A percentile compares a stretch with the other conserved stretches of the same genome.
phyloP scores from a whole-genome alignment of 2,888 invertebrate genomes.

The Papilio elwesi region DNA sequence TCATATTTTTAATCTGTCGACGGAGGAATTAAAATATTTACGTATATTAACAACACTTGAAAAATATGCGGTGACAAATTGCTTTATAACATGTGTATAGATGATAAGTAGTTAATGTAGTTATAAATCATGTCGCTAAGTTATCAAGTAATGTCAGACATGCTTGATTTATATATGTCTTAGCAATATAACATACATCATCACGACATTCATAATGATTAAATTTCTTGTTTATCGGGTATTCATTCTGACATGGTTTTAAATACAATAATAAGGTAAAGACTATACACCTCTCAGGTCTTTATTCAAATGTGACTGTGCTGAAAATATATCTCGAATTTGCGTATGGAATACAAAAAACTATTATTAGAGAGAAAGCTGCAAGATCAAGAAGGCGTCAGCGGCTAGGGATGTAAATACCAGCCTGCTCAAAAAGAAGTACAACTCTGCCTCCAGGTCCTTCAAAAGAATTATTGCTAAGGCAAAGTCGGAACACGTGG shows the following conservation, averaged over 20 bases:
- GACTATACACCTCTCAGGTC: background rate
- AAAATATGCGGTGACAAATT: conserved; percentile 2
- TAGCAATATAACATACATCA: conserved; percentile 1
- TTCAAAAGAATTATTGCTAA: no score
- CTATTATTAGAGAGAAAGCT: no score
- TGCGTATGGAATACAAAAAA: no score
- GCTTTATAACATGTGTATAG: background rate
- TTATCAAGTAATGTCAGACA: background rate
- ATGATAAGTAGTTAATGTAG: conserved; percentile 4
- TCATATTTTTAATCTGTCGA: background rate
- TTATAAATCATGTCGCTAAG: conserved; percentile 10
- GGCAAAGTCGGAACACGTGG: no score
- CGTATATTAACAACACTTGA: background rate
- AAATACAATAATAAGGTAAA: background rate
- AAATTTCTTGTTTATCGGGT: background rate
- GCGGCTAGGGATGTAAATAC: no score
- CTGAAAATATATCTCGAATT: no score
- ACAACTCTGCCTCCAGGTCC: no score
- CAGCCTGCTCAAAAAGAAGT: no score
- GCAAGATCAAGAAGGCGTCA: no score
- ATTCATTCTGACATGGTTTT: background rate
- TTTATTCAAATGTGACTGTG: no score
- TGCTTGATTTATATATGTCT: conserved; percentile 1
- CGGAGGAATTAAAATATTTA: background rate
- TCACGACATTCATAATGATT: background rate